Evolutionary conservation across 2,113 vertebrate species (phyloP).

Genomic region (Proteles cristata): DNA sequence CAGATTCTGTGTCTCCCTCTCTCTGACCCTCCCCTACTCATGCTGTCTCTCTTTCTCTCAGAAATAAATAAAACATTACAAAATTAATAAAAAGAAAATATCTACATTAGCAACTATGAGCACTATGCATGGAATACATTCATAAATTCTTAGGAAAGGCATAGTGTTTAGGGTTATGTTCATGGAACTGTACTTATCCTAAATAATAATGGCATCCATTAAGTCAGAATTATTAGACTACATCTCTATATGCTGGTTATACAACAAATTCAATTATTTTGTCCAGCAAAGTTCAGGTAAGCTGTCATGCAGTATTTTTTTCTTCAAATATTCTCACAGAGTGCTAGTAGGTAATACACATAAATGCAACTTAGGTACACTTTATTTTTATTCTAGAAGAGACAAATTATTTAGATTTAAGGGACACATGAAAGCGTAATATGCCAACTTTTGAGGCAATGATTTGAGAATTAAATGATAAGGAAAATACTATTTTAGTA

Average conservation of each 20-base stretch:
- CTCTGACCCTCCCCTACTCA: too few species aligned
- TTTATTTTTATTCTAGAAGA: not conserved
- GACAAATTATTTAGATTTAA: not conserved
- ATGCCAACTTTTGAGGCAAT: not conserved
- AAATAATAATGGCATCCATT: conserved; percentile 33
- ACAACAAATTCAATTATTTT: conserved; percentile 11
- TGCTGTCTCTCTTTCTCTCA: too few species aligned
- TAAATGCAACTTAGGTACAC: not conserved
- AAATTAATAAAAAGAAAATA: not conserved
- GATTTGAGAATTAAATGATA: not conserved
- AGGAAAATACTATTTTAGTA: not conserved
- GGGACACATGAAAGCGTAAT: not conserved
- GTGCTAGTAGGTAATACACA: not conserved
- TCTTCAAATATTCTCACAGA: not conserved
- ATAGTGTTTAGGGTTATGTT: not conserved
- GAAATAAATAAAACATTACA: too few species aligned
- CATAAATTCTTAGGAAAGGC: not conserved
- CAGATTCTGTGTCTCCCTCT: too few species aligned
- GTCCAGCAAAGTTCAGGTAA: not conserved
- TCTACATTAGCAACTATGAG: not conserved
- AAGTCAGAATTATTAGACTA: conserved; percentile 8
- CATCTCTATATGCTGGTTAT: not conserved
- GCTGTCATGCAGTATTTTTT: not conserved
- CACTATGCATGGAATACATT: not conserved
- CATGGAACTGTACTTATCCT: not conserved